These are phyloP conservation scores for Alligator sinensis DNA, from an alignment of 2,113 vertebrate species.

Conservation along the genomic window DNA sequence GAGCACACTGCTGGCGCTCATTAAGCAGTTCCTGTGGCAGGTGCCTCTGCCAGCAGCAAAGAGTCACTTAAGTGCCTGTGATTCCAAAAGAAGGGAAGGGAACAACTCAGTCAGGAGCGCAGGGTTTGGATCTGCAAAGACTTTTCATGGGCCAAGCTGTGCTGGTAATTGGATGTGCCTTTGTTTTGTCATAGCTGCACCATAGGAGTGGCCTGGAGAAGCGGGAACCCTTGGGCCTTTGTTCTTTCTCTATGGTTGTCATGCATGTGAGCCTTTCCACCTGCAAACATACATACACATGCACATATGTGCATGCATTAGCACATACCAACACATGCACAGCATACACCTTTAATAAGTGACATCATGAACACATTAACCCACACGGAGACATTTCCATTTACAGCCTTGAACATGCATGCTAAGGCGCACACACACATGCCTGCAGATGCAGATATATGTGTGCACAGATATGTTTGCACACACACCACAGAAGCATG, in stretches of 20 bases:
- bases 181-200: neutral
- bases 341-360: neutral
- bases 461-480: neutral
- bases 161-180: neutral
- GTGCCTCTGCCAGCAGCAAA: neutral
- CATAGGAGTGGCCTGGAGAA: neutral
- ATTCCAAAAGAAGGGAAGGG: neutral
- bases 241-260: neutral
- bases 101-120: neutral
- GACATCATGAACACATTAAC: neutral
- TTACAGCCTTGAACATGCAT: rapidly evolving
- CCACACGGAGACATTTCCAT: neutral
- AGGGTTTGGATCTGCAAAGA: neutral
- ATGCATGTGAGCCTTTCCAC: neutral
- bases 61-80: neutral
- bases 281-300: neutral
- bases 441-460: neutral
- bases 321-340: neutral
- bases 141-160: neutral
- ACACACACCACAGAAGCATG: neutral
- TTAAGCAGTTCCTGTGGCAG: neutral
- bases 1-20: neutral
- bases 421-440: neutral
- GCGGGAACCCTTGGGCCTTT: neutral
- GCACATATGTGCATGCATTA: neutral